Conservation (phyloP, 53 echinoderm and acorn worm genomes). For the Mesocentrotus franciscanus region DNA sequence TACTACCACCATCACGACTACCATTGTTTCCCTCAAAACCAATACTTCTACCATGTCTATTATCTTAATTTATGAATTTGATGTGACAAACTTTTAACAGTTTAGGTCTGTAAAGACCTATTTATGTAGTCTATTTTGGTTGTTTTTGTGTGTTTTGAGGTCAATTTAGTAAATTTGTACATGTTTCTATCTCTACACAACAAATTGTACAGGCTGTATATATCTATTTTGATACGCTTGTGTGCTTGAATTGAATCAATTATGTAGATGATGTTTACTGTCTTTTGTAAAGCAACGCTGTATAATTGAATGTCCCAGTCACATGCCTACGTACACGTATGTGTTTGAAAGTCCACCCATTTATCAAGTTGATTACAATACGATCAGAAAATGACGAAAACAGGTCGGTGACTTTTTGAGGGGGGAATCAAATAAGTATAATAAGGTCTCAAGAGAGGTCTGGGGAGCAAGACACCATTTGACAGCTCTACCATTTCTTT, state of each 20-base stretch:
- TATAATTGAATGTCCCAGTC: neutral
- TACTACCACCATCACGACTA: no score
- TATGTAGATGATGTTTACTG: neutral
- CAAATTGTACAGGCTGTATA: constrained; percentile 10
- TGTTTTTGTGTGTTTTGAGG: no score
- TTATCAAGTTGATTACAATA: neutral
- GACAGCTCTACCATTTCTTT: no score
- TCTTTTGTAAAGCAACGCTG: neutral
- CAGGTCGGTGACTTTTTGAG: no score
- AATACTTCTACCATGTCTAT: neutral
- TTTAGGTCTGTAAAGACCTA: no score
- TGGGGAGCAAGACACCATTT: no score
- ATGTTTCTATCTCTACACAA: neutral
- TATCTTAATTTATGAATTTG: no score
- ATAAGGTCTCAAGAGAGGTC: no score
- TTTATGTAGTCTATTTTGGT: no score
- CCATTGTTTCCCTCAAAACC: no score
- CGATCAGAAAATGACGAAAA: neutral
- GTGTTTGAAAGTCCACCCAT: neutral
- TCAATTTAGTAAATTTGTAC: neutral
- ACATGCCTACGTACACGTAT: neutral
- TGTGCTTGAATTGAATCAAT: neutral
- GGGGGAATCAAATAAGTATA: no score
- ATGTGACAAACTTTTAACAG: no score
- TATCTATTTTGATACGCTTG: constrained; percentile 10